These are phyloP conservation scores for Sebastes taczanowskii DNA, from an alignment of 2,797 vertebrate species.

Conservation along the genomic window DNA sequence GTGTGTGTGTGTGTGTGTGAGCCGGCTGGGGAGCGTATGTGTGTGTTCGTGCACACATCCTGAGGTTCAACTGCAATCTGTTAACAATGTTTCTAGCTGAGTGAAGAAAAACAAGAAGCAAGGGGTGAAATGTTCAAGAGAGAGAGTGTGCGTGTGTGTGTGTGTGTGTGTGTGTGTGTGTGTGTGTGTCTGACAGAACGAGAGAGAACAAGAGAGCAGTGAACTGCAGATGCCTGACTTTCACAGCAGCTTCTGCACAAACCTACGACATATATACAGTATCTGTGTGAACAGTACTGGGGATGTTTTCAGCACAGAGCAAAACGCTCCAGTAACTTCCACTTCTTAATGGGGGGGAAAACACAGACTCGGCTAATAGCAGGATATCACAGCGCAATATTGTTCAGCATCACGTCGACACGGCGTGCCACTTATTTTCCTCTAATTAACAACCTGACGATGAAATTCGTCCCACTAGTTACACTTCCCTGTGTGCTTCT, in stretches of 20 bases:
- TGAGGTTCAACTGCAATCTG: conserved; percentile 56
- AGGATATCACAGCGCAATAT: conserved; percentile 44
- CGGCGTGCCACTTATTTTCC: conserved; percentile 45
- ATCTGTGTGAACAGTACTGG: not conserved
- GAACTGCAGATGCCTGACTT: conserved; percentile 62
- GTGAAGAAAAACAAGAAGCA: conserved; percentile 62
- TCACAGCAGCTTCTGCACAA: conserved; percentile 29
- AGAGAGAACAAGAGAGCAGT: conserved; percentile 24
- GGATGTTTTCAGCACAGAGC: conserved; percentile 19
- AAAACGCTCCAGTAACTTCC: conserved; percentile 36
- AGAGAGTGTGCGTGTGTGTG: not conserved
- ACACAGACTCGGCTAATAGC: conserved; percentile 28
- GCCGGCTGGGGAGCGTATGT: not conserved
- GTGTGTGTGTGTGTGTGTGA: no score
- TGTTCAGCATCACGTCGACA: conserved; percentile 44
- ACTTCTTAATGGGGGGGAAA: conserved; percentile 38
- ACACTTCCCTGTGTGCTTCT: conserved; percentile 35
- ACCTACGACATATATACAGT: not conserved
- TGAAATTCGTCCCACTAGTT: conserved; percentile 43
- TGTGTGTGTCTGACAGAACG: conserved; percentile 19
- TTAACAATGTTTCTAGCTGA: conserved; percentile 65
- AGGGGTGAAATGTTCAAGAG: conserved; percentile 60
- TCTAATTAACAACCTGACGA: conserved; percentile 69
- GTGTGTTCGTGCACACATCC: conserved; percentile 26
- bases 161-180: not conserved